Evolutionary conservation across 2,797 vertebrate genomes (phyloP).

Genomic region (Catharus ustulatus): DNA sequence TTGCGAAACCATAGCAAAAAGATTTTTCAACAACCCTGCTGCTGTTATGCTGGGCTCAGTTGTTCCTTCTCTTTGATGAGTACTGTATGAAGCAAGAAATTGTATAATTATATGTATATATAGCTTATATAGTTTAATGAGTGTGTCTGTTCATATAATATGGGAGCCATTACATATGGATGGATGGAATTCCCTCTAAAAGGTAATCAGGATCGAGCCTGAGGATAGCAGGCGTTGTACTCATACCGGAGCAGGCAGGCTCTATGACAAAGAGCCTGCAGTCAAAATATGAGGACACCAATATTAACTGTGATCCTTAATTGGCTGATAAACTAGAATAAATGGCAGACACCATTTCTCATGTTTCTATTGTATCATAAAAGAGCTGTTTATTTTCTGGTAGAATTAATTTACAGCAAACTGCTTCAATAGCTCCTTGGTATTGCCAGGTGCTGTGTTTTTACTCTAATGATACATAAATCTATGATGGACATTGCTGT

Average conservation of each 20-base stretch:
- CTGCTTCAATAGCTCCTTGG: not conserved
- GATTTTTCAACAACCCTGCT: constrained; percentile 15
- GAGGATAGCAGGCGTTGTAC: not conserved
- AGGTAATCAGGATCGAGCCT: not conserved
- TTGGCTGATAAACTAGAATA: not conserved
- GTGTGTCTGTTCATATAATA: not conserved
- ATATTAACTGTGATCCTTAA: constrained; percentile 1
- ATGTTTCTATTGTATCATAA: not conserved
- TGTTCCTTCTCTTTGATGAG: constrained; percentile 43
- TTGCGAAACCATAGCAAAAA: constrained; percentile 27
- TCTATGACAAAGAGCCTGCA: not conserved
- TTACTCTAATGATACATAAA: not conserved
- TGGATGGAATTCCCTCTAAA: not conserved
- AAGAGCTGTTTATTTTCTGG: constrained; percentile 8
- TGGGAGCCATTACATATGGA: not conserved
- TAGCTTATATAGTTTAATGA: not conserved
- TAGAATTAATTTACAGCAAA: not conserved
- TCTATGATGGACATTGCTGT: not conserved
- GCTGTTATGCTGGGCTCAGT: not conserved
- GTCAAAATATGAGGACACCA: not conserved
- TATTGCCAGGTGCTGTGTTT: not conserved
- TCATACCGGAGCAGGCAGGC: not conserved
- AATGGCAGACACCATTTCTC: not conserved
- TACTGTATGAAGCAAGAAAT: constrained; percentile 31
- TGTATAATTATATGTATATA: not conserved